phyloP scores from a whole-genome alignment of 2,797 vertebrate species.

The Cirrhinus mrigala region DNA sequence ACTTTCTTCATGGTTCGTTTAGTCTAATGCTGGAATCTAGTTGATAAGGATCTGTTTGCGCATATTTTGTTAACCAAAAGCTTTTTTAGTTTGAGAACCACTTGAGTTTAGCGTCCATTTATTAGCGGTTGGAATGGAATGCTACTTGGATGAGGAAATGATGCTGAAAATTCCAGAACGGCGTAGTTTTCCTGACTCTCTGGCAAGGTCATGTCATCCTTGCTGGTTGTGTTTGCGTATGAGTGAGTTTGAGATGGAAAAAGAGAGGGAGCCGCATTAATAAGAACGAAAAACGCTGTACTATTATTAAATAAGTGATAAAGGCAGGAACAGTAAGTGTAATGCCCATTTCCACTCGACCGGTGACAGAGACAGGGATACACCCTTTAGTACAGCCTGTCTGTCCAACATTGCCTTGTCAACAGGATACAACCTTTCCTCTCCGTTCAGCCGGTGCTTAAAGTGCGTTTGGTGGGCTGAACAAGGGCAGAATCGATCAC shows the following conservation, averaged over 20 bases:
- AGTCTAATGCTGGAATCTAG: constrained; percentile 2
- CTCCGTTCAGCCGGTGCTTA: constrained; percentile 28
- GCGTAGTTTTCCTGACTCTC: constrained; percentile 62
- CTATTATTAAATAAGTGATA: constrained; percentile 55
- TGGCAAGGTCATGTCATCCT: constrained; percentile 52
- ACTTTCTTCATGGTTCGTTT: neutral
- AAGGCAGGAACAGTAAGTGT: constrained; percentile 45
- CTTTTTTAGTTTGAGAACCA: constrained; percentile 12
- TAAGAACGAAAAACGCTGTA: neutral
- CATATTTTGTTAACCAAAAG: neutral
- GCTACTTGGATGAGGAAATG: constrained; percentile 68
- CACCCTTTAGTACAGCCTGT: constrained; percentile 60
- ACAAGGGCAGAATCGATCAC: constrained; percentile 27
- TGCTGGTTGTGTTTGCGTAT: constrained; percentile 28
- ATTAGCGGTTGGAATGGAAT: constrained; percentile 63
- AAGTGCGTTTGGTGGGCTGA: constrained; percentile 3
- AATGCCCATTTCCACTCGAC: constrained; percentile 51
- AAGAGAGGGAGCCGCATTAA: constrained; percentile 32
- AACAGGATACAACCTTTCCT: constrained; percentile 74
- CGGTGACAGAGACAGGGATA: constrained; percentile 46
- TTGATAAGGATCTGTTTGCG: neutral
- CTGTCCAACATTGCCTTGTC: constrained; percentile 58
- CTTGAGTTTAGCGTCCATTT: neutral
- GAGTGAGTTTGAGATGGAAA: constrained; percentile 26
- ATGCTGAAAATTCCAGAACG: constrained; percentile 71